A percentile compares a stretch with the other conserved stretches of the same genome.
phyloP scores from a whole-genome alignment of 1,140 invertebrate species.

The Drosophila auraria region DNA sequence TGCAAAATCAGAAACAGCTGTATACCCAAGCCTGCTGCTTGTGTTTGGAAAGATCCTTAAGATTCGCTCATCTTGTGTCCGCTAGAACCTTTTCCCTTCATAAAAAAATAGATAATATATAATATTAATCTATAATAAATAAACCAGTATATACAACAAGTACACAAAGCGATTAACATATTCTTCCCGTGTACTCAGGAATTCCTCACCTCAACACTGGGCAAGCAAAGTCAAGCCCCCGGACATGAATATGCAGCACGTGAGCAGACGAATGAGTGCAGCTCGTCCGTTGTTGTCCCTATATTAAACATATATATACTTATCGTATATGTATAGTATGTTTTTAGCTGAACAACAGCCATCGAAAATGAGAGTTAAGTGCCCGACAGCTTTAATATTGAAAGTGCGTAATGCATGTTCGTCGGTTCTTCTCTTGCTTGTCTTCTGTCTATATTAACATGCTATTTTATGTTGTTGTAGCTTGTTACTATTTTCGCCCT shows the following conservation, averaged over 20 bases:
- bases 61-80: too few relatives aligned
- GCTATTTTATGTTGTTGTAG: slow-evolving; percentile 13
- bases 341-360: slow-evolving; percentile 9
- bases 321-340: slow-evolving; percentile 14
- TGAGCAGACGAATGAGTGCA: slow-evolving; percentile 26
- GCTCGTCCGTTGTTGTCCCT: slow-evolving; percentile 30
- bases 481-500: slow-evolving; percentile 2
- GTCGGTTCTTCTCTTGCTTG: not conserved
- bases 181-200: not conserved
- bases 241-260: slow-evolving; percentile 58
- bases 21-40: not conserved
- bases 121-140: not conserved
- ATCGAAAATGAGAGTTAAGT: slow-evolving; percentile 29
- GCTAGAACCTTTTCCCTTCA: not conserved
- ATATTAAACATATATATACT: not conserved
- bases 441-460: slow-evolving; percentile 19
- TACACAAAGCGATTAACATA: too few relatives aligned
- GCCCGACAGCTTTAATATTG: slow-evolving; percentile 22
- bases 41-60: not conserved
- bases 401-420: slow-evolving; percentile 3
- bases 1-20: not conserved
- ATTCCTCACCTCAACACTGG: not conserved
- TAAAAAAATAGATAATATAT: not conserved
- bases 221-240: slow-evolving; percentile 15
- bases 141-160: too few relatives aligned